Evolutionary conservation across 2,797 vertebrate genomes (phyloP), one percentile per base, ranked within the genome.

Genomic region (Pelobates cultripes): DNA sequence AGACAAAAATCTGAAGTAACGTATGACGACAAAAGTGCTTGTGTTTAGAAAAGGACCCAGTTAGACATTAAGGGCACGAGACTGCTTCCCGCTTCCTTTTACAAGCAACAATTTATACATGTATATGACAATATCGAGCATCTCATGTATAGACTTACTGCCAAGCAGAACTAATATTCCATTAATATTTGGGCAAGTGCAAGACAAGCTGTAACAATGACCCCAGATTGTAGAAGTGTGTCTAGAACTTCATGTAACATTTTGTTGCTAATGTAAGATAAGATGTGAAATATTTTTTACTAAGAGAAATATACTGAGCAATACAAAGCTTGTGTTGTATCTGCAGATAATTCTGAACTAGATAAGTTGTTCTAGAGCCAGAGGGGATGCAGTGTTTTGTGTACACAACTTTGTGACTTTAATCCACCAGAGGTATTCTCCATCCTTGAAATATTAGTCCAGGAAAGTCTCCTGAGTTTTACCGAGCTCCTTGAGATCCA

Each of bases 1-100:
- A 75, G 95, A 97, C 87, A 95, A 90, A 79, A 96, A 96, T 81
- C 95, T 99, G 94, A 99, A 97, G 89, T 99, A 92, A n/a, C 14
- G 9, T n/a, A 14, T n/a, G 3, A 0, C 5, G 4, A 17, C n/a
- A 64, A 28, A 13, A n/a, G 4, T 14, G 12, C 13, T 14, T 3
- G 57, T 14, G 14, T n/a, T 13, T 15, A 64, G 0, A 28, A 1
- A 64, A 14, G 61, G 17, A 3, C n/a, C 28, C 61, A 7, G 61
- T 40, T 10, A 14, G 61, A 61, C 57, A 13, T 61, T n/a, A 5
- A 51, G 47, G 47, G 47, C 5, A 51, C 47, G 3, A 51, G 5
- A 51, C 47, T 51, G 47, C 47, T 51, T 51, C 47, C 47, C 5
- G 10, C 47, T 51, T 6, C 47, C 5, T 51, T 51, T 51, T 51